phyloP scores from a whole-genome alignment of 1,140 invertebrate genomes.

The Papilio polyxenes region DNA sequence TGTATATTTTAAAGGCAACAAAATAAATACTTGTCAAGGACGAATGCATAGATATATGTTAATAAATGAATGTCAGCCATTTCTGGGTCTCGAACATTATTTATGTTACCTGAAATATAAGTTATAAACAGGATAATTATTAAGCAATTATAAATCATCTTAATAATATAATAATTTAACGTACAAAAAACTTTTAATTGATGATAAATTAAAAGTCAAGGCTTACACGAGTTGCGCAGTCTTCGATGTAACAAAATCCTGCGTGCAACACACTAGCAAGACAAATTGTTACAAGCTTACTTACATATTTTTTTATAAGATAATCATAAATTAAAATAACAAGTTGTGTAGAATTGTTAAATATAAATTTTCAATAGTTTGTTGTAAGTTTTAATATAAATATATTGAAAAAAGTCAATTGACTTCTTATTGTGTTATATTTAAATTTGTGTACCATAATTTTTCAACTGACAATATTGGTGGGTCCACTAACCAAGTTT shows the following conservation, averaged over 20 bases:
- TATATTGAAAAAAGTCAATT: too few relatives aligned
- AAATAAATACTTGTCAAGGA: neutral
- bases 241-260: slow-evolving; percentile 1
- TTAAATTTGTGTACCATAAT: too few relatives aligned
- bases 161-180: neutral
- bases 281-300: slow-evolving; percentile 17
- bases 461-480: too few relatives aligned
- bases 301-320: neutral
- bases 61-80: neutral
- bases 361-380: too few relatives aligned
- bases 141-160: slow-evolving; percentile 10
- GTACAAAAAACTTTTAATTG: neutral
- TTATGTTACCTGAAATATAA: neutral
- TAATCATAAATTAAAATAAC: neutral
- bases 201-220: slow-evolving; percentile 27
- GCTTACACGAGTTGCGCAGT: neutral
- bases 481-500: too few relatives aligned
- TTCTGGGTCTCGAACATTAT: neutral
- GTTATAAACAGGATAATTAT: neutral
- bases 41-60: neutral
- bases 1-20: neutral
- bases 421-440: too few relatives aligned
- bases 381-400: too few relatives aligned
- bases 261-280: slow-evolving; percentile 2
- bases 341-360: neutral